These are phyloP conservation scores for Stomatorhinus walkeri DNA, from an alignment of 2,797 vertebrate genomes.

Conservation along the genomic window DNA sequence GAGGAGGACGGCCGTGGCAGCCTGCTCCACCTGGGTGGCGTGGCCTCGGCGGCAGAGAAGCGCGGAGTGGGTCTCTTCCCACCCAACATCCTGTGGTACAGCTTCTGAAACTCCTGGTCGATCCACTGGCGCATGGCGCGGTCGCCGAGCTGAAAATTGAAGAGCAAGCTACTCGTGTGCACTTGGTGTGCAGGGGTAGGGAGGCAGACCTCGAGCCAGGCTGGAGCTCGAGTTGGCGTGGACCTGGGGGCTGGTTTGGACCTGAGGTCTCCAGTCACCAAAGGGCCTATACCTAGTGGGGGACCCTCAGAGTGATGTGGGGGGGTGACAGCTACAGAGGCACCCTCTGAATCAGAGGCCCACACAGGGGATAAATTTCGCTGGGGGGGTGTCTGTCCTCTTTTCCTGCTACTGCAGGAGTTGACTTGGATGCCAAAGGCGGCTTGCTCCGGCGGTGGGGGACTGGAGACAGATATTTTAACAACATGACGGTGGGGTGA, in stretches of 20 bases:
- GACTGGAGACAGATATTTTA: not conserved
- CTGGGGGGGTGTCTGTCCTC: not conserved
- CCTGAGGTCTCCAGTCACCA: not conserved
- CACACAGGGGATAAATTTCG: not conserved
- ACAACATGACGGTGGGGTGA: not conserved
- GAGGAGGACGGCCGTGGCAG: conserved; percentile 25
- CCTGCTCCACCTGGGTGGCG: conserved; percentile 30
- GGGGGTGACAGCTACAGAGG: not conserved
- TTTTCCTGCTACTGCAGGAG: not conserved
- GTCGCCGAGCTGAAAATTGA: conserved; percentile 23
- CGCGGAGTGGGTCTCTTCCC: conserved; percentile 29
- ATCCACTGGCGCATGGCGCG: conserved; percentile 33
- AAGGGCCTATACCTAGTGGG: not conserved
- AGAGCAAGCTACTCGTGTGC: conserved; percentile 32
- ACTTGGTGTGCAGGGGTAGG: not conserved
- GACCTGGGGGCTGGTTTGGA: not conserved
- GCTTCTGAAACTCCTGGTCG: conserved; percentile 48
- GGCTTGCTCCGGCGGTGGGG: too few species aligned
- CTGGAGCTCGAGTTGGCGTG: not conserved
- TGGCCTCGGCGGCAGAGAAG: not conserved
- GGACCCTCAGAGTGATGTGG: not conserved
- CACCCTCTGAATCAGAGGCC: not conserved
- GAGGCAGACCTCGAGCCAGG: not conserved
- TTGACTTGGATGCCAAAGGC: not conserved
- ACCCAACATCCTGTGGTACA: conserved; percentile 61